Percentiles rank a stretch among this genome's conserved stretches.
Evolutionary conservation across 2,888 invertebrate species (phyloP).

Genomic region (Ctenicera cuprea): DNA sequence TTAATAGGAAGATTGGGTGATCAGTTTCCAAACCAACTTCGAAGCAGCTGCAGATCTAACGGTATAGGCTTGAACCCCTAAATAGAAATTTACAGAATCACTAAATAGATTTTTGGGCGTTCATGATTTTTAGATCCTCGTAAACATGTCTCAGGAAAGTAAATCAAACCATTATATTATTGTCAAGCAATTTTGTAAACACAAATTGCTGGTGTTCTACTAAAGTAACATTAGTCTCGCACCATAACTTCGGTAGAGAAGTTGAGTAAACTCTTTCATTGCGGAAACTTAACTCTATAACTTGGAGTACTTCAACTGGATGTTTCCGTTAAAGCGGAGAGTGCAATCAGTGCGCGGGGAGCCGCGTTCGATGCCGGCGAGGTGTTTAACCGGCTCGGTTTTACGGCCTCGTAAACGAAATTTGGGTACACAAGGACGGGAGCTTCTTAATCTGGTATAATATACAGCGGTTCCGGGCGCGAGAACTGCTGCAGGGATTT

Average conservation of each 20-base stretch:
- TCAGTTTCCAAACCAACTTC: no score
- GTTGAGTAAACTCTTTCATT: conserved; percentile 2
- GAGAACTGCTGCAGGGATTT: conserved; percentile 32
- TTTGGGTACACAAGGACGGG: conserved; percentile 55
- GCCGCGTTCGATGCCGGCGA: conserved; percentile 20
- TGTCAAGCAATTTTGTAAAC: no score
- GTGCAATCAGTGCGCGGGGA: conserved; percentile 10
- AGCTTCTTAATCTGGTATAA: conserved; percentile 50
- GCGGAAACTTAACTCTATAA: conserved; percentile 3
- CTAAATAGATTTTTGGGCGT: no score
- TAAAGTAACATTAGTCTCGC: neutral
- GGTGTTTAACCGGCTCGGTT: conserved; percentile 58
- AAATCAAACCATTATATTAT: no score
- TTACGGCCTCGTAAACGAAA: conserved; percentile 55
- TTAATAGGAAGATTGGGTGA: no score
- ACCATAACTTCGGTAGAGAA: neutral
- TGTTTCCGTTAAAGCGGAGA: neutral
- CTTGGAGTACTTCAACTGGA: neutral
- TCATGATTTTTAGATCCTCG: no score
- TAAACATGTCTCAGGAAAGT: no score
- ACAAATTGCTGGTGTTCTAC: neutral
- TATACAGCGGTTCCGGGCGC: conserved; percentile 38
- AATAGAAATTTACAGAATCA: no score
- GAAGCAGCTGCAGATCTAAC: no score
- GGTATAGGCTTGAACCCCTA: no score